Base-by-base conservation (phyloP, 2,888 invertebrate genomes). In the Troides helena region DNA sequence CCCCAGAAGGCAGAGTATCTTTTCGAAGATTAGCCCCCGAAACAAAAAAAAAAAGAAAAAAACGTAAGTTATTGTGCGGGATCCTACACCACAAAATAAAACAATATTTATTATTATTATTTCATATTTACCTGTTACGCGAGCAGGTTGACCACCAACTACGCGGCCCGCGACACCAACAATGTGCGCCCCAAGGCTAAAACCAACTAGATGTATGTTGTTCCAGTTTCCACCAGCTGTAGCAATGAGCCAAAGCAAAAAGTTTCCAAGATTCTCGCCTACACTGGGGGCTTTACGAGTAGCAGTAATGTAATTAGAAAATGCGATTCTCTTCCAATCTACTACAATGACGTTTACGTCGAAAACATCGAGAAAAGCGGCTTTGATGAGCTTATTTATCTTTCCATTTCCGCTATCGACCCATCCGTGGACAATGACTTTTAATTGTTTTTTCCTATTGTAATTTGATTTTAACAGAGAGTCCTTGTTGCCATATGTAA, bases 161-260 rank as follows among this genome's bases (percentile, higher is more conserved):
- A 70, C 59, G 17, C 85, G 78, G 1, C 86, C 85, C 67, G 84
- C 84, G 46, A 74, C 80, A 1, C 86, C 88, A 4, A 84, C 81
- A 5, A 85, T 75, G 71, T 89, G 88, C 50, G 86, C 88, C 5
- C 88, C 88, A 63, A 88, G 78, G 71, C 87, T 87, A 75, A 80
- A 83, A 1, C 89, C 89, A 17, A 86, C 75, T 5, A 88, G 68
- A 63, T 88, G 89, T 1, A 87, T 75, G 6, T 78, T 75, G 66
- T 80, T 75, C 80, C 82, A 84, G 69, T 79, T 76, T 3, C 82
- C 82, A 36, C 85, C 85, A 7, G 72, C 77, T 2, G 74, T 78
- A 18, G 72, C 75, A 43, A 82, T 70, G 14, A 88, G 78, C 83
- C 83, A 85, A 17, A 74, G 72, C 7, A 87, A 53, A 72, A 82